phyloP scores from a whole-genome alignment of 53 echinoderm and acorn worm species.

The Holothuria scabra region DNA sequence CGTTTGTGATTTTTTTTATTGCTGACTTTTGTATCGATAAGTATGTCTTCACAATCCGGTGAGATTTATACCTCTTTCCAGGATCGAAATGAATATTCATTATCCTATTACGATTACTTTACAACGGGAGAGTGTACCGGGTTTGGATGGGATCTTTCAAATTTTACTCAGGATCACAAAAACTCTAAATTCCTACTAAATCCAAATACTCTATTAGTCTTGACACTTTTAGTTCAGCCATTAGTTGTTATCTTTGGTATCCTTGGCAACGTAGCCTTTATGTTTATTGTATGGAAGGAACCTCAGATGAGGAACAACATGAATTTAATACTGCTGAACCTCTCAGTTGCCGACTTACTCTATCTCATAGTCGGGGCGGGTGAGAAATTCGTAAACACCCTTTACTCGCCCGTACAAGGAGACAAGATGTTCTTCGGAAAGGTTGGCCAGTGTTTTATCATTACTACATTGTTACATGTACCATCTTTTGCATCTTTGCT shows the following conservation, averaged over 20 bases:
- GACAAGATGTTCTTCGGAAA: slow-evolving; percentile 10
- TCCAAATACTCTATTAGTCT: not conserved
- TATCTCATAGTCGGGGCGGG: not conserved
- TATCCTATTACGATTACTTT: not conserved
- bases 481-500: slow-evolving; percentile 2
- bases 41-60: too few relatives aligned
- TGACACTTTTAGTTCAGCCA: not conserved
- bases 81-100: slow-evolving; percentile 16
- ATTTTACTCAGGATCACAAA: not conserved
- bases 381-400: not conserved
- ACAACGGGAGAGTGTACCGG: too few relatives aligned
- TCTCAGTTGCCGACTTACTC: slow-evolving; percentile 46
- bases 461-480: not conserved
- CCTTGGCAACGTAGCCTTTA: slow-evolving; percentile 9
- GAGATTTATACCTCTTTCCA: too few relatives aligned
- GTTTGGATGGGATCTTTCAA: not conserved
- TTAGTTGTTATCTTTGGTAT: slow-evolving; percentile 3
- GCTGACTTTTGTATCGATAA: too few relatives aligned
- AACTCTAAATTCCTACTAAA: not conserved
- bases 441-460: not conserved
- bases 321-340: slow-evolving; percentile 51
- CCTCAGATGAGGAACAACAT: too few relatives aligned
- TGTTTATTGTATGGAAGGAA: slow-evolving; percentile 5
- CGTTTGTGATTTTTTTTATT: too few relatives aligned
- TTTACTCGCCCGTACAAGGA: not conserved